Percentiles rank a stretch among this genome's conserved stretches.
phyloP scores from a whole-genome alignment of 2,888 invertebrate genomes.

The Nomada goodeniana region DNA sequence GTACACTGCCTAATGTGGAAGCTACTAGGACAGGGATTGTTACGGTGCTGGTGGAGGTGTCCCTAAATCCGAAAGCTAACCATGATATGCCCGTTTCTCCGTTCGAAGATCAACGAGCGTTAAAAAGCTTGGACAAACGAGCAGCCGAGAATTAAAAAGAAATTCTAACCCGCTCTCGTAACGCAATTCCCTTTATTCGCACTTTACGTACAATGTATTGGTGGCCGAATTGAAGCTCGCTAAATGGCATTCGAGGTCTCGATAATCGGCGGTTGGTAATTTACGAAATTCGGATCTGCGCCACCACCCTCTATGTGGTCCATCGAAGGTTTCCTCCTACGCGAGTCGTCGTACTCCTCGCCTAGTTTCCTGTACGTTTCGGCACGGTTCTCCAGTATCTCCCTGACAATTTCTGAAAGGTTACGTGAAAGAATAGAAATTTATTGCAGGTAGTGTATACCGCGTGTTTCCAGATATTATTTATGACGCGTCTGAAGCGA shows the following conservation, averaged over 20 bases:
- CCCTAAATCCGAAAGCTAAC: constrained; percentile 79
- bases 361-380: constrained; percentile 86
- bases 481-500: constrained; percentile 3
- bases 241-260: constrained; percentile 56
- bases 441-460: too few species aligned
- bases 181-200: neutral
- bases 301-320: constrained; percentile 75
- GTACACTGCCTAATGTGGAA: constrained; percentile 82
- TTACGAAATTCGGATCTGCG: constrained; percentile 63
- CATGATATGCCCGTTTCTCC: constrained; percentile 66
- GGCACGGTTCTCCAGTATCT: constrained; percentile 91
- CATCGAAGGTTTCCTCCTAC: constrained; percentile 42
- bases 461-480: neutral
- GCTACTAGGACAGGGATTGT: constrained; percentile 68
- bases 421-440: neutral
- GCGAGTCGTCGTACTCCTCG: constrained; percentile 79
- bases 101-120: constrained; percentile 62
- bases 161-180: neutral
- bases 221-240: constrained; percentile 4
- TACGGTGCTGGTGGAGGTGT: constrained; percentile 80
- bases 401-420: constrained; percentile 89
- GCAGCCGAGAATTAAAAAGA: neutral
- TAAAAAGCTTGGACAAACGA: constrained; percentile 58
- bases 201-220: constrained; percentile 9
- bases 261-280: constrained; percentile 58